Evolutionary conservation across 2,888 invertebrate species (phyloP), one percentile per base, ranked within the genome.

Genomic region (Meteorus cinctellus): DNA sequence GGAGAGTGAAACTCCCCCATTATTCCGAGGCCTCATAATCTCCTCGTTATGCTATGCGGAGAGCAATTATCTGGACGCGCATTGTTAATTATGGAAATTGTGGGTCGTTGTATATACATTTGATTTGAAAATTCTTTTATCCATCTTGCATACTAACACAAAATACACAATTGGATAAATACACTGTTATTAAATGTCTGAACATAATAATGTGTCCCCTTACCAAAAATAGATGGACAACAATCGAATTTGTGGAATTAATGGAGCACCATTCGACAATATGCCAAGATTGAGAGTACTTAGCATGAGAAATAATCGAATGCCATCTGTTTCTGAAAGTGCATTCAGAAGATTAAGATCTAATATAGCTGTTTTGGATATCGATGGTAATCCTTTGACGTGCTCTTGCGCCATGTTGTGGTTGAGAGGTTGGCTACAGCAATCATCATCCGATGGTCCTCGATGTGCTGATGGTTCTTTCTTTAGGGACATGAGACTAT

Each of bases 201-300:
- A n/a, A 45, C 41, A 45, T 29, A 27, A 71, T 78, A 63, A 16
- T 55, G 41, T 71, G 16, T 70, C 62, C 29, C 24, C 72, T 74
- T 76, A 24, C 3, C 2, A 55, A 19, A n/a, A 72, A 69, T 31
- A 92, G 91, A 92, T 97, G 91, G 96, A 96, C 87, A 94, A 95
- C 88, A 97, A 97, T 90, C 91, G 93, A 78, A 94, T 97, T 83
- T 97, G 97, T 86, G 92, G 93, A 67, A 94, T 97, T 71, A 93
- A 94, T 83, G 96, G 95, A 3, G 92, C 94, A 36, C 95, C 96
- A 1, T 96, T 97, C 88, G 94, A 95, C 86, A 93, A 93, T 34
- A 96, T 97, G 96, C 94, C 96, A 2, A 92, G 96, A 75, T 87
- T 97, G n/a, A 93, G 96, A 81, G 94, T 96, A 27, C 91, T 97